phyloP scores from a whole-genome alignment of 2,888 invertebrate genomes.

The Gandaritis pyraliata region DNA sequence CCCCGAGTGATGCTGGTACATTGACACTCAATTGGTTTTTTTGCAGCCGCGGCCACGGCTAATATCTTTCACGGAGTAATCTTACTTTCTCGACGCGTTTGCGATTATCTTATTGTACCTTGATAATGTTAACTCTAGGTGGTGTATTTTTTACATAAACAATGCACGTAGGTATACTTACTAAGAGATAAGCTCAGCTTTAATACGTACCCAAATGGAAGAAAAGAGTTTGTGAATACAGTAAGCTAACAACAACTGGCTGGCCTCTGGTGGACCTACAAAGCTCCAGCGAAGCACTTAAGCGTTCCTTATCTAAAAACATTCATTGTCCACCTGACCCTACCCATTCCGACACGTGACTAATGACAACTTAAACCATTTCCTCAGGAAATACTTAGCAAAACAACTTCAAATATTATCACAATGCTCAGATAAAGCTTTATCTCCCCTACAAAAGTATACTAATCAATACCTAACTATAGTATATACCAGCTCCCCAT shows the following conservation, averaged over 20 bases:
- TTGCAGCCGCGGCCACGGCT: constrained; percentile 50
- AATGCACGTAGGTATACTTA: no score
- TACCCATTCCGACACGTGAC: constrained; percentile 2
- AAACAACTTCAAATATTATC: constrained; percentile 18
- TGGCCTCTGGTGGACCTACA: no score
- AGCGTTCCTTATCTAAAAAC: not conserved
- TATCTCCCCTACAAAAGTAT: constrained; percentile 30
- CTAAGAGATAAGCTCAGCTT: not conserved
- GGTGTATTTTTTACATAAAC: not conserved
- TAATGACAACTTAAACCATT: constrained; percentile 19
- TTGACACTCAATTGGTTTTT: constrained; percentile 79
- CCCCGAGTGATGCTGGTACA: constrained; percentile 77
- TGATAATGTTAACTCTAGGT: not conserved
- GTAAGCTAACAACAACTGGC: no score
- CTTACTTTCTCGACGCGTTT: constrained; percentile 41
- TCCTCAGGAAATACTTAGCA: constrained; percentile 30
- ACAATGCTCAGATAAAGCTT: constrained; percentile 23
- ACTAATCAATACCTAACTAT: not conserved
- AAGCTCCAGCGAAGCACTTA: not conserved
- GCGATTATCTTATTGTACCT: constrained; percentile 30
- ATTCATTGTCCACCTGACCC: constrained; percentile 14
- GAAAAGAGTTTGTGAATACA: no score
- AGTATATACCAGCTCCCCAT: not conserved
- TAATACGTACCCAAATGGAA: no score
- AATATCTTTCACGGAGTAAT: constrained; percentile 47